Base-by-base conservation (phyloP, 2,888 invertebrate species). In the Diadegma fenestrale region DNA sequence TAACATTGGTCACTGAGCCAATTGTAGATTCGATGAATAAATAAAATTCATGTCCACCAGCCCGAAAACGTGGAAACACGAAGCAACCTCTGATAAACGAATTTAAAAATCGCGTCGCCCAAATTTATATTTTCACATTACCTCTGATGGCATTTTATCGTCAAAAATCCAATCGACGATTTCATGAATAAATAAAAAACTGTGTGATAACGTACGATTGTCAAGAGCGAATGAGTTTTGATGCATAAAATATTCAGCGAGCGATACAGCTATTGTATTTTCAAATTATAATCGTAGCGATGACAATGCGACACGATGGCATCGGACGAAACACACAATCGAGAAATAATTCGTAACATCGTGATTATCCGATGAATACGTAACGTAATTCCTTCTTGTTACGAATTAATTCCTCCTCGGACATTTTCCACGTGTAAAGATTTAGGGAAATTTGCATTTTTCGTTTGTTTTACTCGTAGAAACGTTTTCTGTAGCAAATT, bases 1-100 rank as follows among this genome's bases (percentile, higher is more conserved):
- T 86, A 80, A 77, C 45, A 76, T 71, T 72, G 64, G 54, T 76
- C 76, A 26, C 76, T 77, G 80, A 80, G 54, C 80, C 80, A 85
- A 86, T 82, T 85, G 76, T 63, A 80, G 37, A 80, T 86, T 82
- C 85, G 68, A 80, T 86, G 82, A 86, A 86, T 82, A 82, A 82
- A 85, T 85, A 72, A 75, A 79, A 69, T 2, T 8, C 30, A 76
- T 37, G 41, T 66, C 37, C 66, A 71, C 61, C 43, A 69, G 26
- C n/a, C n/a, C 14, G 45, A 33, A 51, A 26, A 26, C 30, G 48
- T 30, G 19, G 8, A 48, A 61, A 45, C 37, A 19, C 41, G 19
- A 48, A 80, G 12, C 14, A 66, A 54, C 64, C 10, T 8, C 17
- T 6, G 2, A 66, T 41, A 17, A 51, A 54, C 41, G 58, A 54